A percentile compares a stretch with the other conserved stretches of the same genome.
Conservation (phyloP, 1,140 invertebrate genomes). For the Panagrolaimus sp. region DNA sequence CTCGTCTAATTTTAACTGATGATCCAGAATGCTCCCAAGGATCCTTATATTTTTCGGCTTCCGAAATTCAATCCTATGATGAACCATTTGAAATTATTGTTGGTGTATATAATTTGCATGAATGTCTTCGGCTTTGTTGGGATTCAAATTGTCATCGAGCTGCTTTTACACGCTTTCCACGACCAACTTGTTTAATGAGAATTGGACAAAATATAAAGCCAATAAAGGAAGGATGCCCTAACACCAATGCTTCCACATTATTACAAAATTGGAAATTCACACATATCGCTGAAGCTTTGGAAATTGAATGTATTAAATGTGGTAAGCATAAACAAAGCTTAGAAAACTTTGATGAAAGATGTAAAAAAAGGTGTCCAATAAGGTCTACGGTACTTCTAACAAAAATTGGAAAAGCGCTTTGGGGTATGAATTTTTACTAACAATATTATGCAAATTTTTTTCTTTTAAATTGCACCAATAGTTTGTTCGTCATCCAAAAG, state of each 20-base stretch:
- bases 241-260: not conserved
- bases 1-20: not conserved
- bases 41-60: not conserved
- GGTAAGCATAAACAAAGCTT: not conserved
- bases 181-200: constrained; percentile 45
- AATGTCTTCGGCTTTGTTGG: constrained; percentile 52
- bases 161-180: constrained; percentile 59
- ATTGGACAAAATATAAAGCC: constrained; percentile 25
- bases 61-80: constrained; percentile 9
- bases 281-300: not conserved
- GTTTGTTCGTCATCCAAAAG: too few species aligned
- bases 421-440: too few species aligned
- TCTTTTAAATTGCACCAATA: too few species aligned
- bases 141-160: constrained; percentile 47
- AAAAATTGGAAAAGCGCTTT: too few species aligned
- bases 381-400: too few species aligned
- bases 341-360: too few species aligned
- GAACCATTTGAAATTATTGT: constrained; percentile 14
- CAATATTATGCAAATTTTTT: too few species aligned
- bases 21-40: not conserved
- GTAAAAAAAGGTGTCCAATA: too few species aligned
- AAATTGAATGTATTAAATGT: constrained; percentile 9
- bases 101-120: constrained; percentile 18
- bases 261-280: constrained; percentile 10
- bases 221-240: constrained; percentile 24